Conservation (phyloP, 2,113 vertebrate genomes). For the Cisticola juncidis region DNA sequence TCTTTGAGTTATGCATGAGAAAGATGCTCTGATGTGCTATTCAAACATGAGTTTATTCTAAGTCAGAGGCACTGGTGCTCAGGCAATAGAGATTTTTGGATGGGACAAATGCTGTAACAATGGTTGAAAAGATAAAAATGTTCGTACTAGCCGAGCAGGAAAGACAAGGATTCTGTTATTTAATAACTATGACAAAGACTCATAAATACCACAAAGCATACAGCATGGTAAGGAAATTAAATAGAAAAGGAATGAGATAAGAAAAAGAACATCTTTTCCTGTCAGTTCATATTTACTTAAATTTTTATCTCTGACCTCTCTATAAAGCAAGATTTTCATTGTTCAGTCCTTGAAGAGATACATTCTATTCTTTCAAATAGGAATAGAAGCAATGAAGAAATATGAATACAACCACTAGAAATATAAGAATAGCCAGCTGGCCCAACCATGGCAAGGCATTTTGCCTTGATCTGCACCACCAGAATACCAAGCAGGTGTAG, state of each 20-base stretch:
- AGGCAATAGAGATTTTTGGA: slow-evolving; percentile 15
- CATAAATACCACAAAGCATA: slow-evolving; percentile 23
- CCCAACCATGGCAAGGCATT: not conserved
- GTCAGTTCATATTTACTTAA: slow-evolving; percentile 5
- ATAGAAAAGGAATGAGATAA: slow-evolving; percentile 46
- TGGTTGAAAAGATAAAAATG: slow-evolving; percentile 42
- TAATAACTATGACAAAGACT: slow-evolving; percentile 30
- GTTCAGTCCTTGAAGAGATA: not conserved
- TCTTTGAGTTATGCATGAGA: slow-evolving; percentile 21
- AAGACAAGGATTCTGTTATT: not conserved
- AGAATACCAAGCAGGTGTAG: not conserved
- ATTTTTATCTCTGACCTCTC: slow-evolving; percentile 49
- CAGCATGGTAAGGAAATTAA: slow-evolving; percentile 37
- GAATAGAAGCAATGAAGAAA: not conserved
- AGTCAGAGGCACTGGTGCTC: not conserved
- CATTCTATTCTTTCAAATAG: not conserved
- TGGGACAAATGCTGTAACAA: slow-evolving; percentile 9
- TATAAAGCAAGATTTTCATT: not conserved
- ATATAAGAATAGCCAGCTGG: not conserved
- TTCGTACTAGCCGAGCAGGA: not conserved
- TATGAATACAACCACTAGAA: not conserved
- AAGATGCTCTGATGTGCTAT: slow-evolving; percentile 19
- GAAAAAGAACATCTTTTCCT: slow-evolving; percentile 31
- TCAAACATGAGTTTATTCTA: not conserved
- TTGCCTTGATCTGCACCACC: not conserved